A percentile compares a stretch with the other conserved stretches of the same genome.
phyloP scores from a whole-genome alignment of 2,797 vertebrate species.

The Alfaro cultratus region DNA sequence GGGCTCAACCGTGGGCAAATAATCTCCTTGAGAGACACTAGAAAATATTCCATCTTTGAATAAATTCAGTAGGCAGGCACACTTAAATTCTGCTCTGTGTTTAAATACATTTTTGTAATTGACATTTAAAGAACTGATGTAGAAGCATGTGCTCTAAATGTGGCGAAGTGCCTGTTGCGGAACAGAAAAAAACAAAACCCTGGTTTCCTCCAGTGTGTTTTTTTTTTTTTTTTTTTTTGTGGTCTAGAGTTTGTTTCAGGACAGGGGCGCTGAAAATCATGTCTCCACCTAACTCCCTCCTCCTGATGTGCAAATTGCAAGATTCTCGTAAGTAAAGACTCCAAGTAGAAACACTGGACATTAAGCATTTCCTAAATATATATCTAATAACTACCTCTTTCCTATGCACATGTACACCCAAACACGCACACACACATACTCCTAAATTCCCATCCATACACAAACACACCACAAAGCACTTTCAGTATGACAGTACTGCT shows the following conservation, averaged over 20 bases:
- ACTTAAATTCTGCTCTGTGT: constrained; percentile 33
- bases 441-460: constrained; percentile 52
- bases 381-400: constrained; percentile 70
- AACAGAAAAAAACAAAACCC: constrained; percentile 33
- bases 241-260: constrained; percentile 56
- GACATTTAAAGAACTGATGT: constrained; percentile 34
- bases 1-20: constrained; percentile 61
- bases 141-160: constrained; percentile 35
- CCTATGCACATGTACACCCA: constrained; percentile 59
- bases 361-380: constrained; percentile 74
- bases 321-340: constrained; percentile 94
- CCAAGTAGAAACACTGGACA: constrained; percentile 92
- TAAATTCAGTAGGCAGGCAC: constrained; percentile 69
- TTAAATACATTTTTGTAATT: constrained; percentile 39
- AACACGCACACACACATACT: constrained; percentile 45
- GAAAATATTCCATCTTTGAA: constrained; percentile 30
- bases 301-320: constrained; percentile 99
- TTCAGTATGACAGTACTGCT: constrained; percentile 44
- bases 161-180: constrained; percentile 48
- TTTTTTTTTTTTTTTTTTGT: not conserved
- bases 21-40: constrained; percentile 21
- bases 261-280: constrained; percentile 59
- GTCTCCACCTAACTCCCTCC: constrained; percentile 81
- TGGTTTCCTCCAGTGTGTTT: constrained; percentile 66
- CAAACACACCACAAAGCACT: constrained; percentile 59